A percentile compares a stretch with the other conserved stretches of the same genome.
Evolutionary conservation across 2,888 invertebrate genomes (phyloP).

Genomic region (Caenorhabditis sp.): DNA sequence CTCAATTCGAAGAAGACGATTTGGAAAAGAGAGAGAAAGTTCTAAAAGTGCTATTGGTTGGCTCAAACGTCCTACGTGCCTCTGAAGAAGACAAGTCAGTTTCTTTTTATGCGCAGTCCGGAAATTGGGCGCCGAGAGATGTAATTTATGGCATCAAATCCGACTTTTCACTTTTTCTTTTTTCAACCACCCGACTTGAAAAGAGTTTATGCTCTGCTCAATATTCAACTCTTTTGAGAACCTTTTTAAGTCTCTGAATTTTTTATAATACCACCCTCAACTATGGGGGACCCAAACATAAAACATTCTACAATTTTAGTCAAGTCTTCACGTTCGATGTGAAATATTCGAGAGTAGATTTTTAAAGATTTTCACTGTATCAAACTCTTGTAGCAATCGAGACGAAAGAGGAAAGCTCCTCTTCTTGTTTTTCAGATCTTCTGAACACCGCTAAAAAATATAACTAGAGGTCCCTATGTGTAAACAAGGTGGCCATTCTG

Average conservation of each 20-base stretch:
- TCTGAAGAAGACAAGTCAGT: conserved; percentile 36
- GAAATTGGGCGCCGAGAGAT: conserved; percentile 61
- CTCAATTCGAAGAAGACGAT: not conserved
- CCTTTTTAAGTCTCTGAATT: not conserved
- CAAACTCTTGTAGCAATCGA: no score
- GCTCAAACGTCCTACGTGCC: conserved; percentile 22
- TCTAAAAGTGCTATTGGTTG: not conserved
- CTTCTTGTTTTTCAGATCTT: no score
- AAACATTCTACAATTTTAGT: conserved; percentile 7
- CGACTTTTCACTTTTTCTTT: conserved; percentile 53
- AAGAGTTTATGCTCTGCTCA: conserved; percentile 11
- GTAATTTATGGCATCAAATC: conserved; percentile 64
- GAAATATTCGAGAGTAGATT: not conserved
- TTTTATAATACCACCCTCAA: conserved; percentile 47
- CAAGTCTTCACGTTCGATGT: not conserved
- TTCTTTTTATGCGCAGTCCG: conserved; percentile 53
- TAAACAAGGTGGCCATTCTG: conserved; percentile 40
- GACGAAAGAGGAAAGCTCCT: not conserved
- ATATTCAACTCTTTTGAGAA: not conserved
- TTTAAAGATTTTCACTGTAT: not conserved
- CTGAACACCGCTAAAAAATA: conserved; percentile 1
- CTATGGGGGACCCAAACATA: not conserved
- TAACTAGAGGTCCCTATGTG: conserved; percentile 15
- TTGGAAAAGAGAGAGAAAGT: conserved; percentile 8
- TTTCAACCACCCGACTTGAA: conserved; percentile 26